Percentiles rank a stretch among this genome's conserved stretches.
Conservation (phyloP, 1,140 invertebrate species). For the Oreohelix idahoensis region DNA sequence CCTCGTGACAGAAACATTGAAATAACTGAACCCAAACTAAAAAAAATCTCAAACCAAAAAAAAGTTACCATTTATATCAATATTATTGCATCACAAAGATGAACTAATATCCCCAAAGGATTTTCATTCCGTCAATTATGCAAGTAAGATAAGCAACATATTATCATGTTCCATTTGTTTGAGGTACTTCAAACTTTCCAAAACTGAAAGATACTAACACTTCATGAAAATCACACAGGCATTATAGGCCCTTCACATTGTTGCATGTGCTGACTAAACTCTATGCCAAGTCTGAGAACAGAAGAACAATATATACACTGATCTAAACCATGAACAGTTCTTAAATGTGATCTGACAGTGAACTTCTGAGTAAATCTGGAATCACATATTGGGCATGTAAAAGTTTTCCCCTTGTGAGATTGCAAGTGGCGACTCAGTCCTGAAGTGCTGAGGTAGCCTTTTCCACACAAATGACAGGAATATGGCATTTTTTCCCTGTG, state of each 20-base stretch:
- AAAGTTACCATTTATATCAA: too few relatives aligned
- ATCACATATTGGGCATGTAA: slow-evolving; percentile 32
- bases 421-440: slow-evolving; percentile 16
- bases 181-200: too few relatives aligned
- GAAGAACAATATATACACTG: slow-evolving; percentile 3
- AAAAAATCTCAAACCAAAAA: too few relatives aligned
- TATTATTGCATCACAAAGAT: too few relatives aligned
- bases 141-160: too few relatives aligned
- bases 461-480: slow-evolving; percentile 13
- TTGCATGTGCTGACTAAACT: slow-evolving; percentile 15
- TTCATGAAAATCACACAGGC: too few relatives aligned
- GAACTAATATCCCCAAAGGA: too few relatives aligned
- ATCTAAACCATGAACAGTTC: slow-evolving; percentile 15
- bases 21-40: too few relatives aligned
- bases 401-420: slow-evolving; percentile 30
- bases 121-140: too few relatives aligned
- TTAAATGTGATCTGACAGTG: slow-evolving; percentile 23
- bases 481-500: slow-evolving; percentile 11
- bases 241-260: neutral
- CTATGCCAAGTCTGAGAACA: slow-evolving; percentile 8
- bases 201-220: too few relatives aligned
- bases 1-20: too few relatives aligned
- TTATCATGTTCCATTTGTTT: too few relatives aligned
- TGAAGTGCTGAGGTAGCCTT: slow-evolving; percentile 23
- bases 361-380: slow-evolving; percentile 33